These are phyloP conservation scores for Zoanthus solanderi DNA, from an alignment of 92 coral and sea anemone genomes.

Conservation along the genomic window DNA sequence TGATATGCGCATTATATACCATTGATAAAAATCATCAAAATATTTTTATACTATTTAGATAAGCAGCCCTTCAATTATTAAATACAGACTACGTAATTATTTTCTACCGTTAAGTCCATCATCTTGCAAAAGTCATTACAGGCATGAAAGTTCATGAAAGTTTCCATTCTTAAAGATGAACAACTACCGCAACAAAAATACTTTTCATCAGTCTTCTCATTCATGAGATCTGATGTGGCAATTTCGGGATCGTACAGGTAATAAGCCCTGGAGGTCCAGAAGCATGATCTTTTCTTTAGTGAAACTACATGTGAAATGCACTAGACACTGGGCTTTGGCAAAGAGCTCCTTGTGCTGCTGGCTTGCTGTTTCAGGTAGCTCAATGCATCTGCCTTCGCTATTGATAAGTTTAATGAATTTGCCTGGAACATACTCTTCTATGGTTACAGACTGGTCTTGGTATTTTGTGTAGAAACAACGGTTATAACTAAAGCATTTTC, in stretches of 20 bases:
- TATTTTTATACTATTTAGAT: neutral
- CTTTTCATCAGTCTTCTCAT: constrained; percentile 35
- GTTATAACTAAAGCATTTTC: constrained; percentile 51
- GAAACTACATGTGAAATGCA: constrained; percentile 40
- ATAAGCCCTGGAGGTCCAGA: constrained; percentile 53
- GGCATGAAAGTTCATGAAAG: neutral
- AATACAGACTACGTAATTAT: neutral
- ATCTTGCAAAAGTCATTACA: neutral
- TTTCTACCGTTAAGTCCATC: constrained; percentile 2
- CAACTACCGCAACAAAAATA: constrained; percentile 24
- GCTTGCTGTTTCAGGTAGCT: constrained; percentile 17
- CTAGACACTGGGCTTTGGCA: constrained; percentile 53
- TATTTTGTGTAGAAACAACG: constrained; percentile 38
- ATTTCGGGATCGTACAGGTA: constrained; percentile 52
- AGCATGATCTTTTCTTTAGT: constrained; percentile 34
- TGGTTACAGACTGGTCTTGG: constrained; percentile 36
- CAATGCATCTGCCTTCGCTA: constrained; percentile 28
- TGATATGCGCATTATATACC: neutral
- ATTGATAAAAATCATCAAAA: neutral
- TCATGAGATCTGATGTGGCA: constrained; percentile 50
- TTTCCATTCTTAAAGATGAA: neutral
- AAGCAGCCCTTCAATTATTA: neutral
- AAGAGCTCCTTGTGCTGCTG: constrained; percentile 16
- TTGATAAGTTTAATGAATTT: constrained; percentile 33
- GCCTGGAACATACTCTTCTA: constrained; percentile 50